Percentiles rank a stretch among this genome's conserved stretches.
These are phyloP conservation scores for Lycocerus yunnanus DNA, from an alignment of 2,888 invertebrate species.

Conservation along the genomic window DNA sequence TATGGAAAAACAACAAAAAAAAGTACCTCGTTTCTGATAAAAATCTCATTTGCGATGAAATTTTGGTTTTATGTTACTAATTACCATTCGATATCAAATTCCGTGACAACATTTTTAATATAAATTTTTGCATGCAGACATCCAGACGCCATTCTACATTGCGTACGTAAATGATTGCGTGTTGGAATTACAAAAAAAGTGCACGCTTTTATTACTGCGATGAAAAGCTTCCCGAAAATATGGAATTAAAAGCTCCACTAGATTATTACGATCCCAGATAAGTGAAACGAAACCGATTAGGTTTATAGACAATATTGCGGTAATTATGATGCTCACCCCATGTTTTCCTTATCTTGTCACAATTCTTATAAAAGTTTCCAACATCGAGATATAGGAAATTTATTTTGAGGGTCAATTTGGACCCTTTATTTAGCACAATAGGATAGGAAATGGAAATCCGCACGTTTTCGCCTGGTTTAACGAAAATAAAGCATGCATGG, in stretches of 20 bases:
- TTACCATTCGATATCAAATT: background rate
- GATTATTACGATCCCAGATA: background rate
- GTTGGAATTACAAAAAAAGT: background rate
- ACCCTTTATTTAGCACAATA: background rate
- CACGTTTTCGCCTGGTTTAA: background rate
- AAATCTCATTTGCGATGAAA: background rate
- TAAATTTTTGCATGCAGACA: slow-evolving; percentile 1
- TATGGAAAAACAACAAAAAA: background rate
- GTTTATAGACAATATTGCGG: background rate
- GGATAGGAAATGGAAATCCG: background rate
- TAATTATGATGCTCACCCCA: background rate
- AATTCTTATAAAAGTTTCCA: background rate
- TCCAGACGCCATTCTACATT: background rate
- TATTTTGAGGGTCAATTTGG: background rate
- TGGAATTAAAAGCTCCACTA: background rate
- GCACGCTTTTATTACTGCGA: background rate
- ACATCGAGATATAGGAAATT: background rate
- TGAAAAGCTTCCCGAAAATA: background rate
- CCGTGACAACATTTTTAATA: background rate
- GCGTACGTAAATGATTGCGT: background rate
- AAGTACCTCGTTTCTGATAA: background rate
- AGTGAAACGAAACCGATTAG: background rate
- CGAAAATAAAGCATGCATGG: background rate
- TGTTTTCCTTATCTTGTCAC: background rate
- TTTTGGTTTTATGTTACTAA: background rate